These are phyloP conservation scores for Sebastes flavidus DNA, from an alignment of 2,797 vertebrate genomes.

Conservation along the genomic window DNA sequence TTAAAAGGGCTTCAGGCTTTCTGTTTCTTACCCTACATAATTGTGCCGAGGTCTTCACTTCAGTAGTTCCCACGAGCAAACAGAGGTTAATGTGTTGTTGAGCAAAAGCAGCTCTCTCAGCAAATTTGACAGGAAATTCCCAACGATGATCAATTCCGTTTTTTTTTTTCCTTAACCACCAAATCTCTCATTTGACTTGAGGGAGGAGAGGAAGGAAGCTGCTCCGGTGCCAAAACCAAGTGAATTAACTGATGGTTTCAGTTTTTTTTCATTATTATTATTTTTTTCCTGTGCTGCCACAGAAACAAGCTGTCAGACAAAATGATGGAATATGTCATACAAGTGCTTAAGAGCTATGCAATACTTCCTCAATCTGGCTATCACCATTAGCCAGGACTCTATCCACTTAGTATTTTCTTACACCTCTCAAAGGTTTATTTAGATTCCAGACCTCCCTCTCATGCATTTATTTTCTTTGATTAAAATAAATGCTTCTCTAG, in stretches of 20 bases:
- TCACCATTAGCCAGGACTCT: slow-evolving; percentile 20
- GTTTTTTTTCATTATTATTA: background rate
- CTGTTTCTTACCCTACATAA: background rate
- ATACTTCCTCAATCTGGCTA: slow-evolving; percentile 46
- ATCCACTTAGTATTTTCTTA: slow-evolving; percentile 41
- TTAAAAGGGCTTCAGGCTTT: background rate
- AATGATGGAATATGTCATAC: slow-evolving; percentile 47
- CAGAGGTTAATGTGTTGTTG: slow-evolving; percentile 38
- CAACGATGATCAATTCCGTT: slow-evolving; percentile 49
- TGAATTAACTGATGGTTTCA: slow-evolving; percentile 51
- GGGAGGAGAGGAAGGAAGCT: slow-evolving; percentile 59
- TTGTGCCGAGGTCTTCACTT: slow-evolving; percentile 8
- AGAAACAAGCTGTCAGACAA: slow-evolving; percentile 43
- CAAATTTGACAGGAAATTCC: slow-evolving; percentile 64
- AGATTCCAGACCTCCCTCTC: slow-evolving; percentile 18
- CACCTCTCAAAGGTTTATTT: slow-evolving; percentile 37
- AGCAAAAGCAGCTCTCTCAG: slow-evolving; percentile 48
- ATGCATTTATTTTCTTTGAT: slow-evolving; percentile 45
- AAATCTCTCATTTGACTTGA: slow-evolving; percentile 59
- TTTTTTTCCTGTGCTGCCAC: slow-evolving; percentile 22
- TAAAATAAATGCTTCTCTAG: slow-evolving; percentile 49
- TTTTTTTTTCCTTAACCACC: slow-evolving; percentile 48
- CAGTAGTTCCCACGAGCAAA: slow-evolving; percentile 46
- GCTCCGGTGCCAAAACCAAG: slow-evolving; percentile 54
- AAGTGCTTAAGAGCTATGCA: slow-evolving; percentile 35